A percentile compares a stretch with the other conserved stretches of the same genome.
Evolutionary conservation across 2,888 invertebrate species (phyloP).

Genomic region (Caenorhabditis becei): DNA sequence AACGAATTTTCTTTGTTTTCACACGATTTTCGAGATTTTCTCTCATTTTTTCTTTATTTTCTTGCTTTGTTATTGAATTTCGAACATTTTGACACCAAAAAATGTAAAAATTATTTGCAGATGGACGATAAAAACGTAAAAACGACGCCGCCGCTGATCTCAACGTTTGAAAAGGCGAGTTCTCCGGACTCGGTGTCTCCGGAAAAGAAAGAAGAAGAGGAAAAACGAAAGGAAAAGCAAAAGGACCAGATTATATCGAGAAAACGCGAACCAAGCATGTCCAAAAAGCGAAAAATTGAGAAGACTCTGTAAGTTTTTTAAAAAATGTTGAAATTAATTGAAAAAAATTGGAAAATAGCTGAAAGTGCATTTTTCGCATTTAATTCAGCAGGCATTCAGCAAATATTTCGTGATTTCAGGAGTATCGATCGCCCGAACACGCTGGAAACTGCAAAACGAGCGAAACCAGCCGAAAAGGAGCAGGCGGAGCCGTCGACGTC

Average conservation of each 20-base stretch:
- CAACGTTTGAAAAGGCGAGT: slow-evolving; percentile 3
- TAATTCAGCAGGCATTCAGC: no score
- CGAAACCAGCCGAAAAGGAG: not conserved
- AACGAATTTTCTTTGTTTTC: not conserved
- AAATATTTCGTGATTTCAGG: not conserved
- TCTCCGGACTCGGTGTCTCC: not conserved
- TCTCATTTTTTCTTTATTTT: not conserved
- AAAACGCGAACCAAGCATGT: slow-evolving; percentile 16
- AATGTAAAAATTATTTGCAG: not conserved
- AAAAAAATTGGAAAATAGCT: no score
- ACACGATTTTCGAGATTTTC: not conserved
- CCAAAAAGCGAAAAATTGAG: slow-evolving; percentile 28
- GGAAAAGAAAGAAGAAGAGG: not conserved
- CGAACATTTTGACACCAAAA: slow-evolving; percentile 13
- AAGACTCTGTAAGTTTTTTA: slow-evolving; percentile 10
- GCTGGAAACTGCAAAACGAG: not conserved
- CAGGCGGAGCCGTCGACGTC: not conserved
- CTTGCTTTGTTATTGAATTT: not conserved
- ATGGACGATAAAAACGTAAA: slow-evolving; percentile 26
- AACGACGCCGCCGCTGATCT: not conserved
- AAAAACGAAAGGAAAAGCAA: not conserved
- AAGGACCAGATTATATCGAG: not conserved
- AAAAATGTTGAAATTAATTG: not conserved
- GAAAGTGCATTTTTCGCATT: no score
- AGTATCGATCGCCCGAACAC: slow-evolving; percentile 10